phyloP scores from a whole-genome alignment of 2,888 invertebrate species.

The Labia minor region DNA sequence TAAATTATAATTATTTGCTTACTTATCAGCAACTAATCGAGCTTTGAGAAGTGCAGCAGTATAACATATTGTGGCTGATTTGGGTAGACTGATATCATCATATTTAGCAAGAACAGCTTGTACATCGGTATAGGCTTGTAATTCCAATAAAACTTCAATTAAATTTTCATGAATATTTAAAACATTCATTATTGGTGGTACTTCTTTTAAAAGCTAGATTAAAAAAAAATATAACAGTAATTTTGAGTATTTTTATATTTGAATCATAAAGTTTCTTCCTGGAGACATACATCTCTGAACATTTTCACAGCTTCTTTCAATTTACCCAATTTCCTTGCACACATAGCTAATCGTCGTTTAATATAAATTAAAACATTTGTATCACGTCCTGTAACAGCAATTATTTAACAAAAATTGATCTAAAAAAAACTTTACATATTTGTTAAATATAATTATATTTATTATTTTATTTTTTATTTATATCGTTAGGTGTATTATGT shows the following conservation, averaged over 20 bases:
- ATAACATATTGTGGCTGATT: slow-evolving; percentile 90
- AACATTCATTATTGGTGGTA: slow-evolving; percentile 87
- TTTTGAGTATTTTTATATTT: not conserved
- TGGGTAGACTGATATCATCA: slow-evolving; percentile 87
- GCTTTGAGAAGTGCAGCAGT: slow-evolving; percentile 90
- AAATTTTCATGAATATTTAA: slow-evolving; percentile 92
- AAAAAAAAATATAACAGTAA: slow-evolving; percentile 21
- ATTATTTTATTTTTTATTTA: too few relatives aligned
- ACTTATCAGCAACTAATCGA: slow-evolving; percentile 76
- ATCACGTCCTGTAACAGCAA: slow-evolving; percentile 55
- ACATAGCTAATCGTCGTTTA: slow-evolving; percentile 91
- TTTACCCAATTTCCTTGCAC: slow-evolving; percentile 85
- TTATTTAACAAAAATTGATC: slow-evolving; percentile 9
- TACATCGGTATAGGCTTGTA: slow-evolving; percentile 94
- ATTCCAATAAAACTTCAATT: slow-evolving; percentile 87
- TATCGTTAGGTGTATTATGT: too few relatives aligned
- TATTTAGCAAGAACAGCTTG: slow-evolving; percentile 85
- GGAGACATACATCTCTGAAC: slow-evolving; percentile 71
- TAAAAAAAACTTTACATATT: too few relatives aligned
- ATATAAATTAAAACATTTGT: slow-evolving; percentile 91
- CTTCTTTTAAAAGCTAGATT: slow-evolving; percentile 76
- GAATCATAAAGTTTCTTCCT: not conserved
- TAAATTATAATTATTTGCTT: slow-evolving; percentile 33
- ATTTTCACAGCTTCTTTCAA: slow-evolving; percentile 92
- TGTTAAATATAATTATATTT: too few relatives aligned